Evolutionary conservation across 1,140 invertebrate genomes (phyloP).

Genomic region (Pinna nobilis): DNA sequence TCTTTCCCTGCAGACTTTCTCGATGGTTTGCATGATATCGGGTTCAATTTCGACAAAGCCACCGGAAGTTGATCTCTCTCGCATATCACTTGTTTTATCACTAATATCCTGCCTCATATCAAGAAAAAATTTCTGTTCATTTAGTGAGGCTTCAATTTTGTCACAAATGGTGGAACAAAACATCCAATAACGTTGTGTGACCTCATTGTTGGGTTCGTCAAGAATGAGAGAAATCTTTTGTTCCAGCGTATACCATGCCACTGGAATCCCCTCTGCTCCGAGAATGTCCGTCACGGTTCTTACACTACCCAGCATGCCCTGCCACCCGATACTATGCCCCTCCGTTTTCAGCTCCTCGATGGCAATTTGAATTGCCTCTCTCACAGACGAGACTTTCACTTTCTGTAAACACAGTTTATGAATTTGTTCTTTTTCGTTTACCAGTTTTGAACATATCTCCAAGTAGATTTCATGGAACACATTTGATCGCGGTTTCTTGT

Average conservation of each 20-base stretch:
- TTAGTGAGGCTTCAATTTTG: slow-evolving; percentile 24
- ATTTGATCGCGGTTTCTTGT: slow-evolving; percentile 15
- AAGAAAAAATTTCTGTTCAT: slow-evolving; percentile 18
- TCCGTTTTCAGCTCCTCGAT: slow-evolving; percentile 32
- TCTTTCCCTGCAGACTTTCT: neutral
- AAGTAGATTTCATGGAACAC: slow-evolving; percentile 40
- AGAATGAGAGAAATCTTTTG: slow-evolving; percentile 28
- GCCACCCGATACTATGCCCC: slow-evolving; percentile 23
- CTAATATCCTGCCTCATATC: neutral
- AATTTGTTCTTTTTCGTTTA: slow-evolving; percentile 33
- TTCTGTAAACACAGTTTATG: slow-evolving; percentile 31
- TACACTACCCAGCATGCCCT: slow-evolving; percentile 17
- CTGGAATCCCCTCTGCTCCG: slow-evolving; percentile 24
- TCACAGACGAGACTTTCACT: slow-evolving; percentile 40
- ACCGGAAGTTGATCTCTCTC: neutral
- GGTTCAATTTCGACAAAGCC: slow-evolving; percentile 29
- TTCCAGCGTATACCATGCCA: slow-evolving; percentile 36
- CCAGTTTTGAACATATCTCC: slow-evolving; percentile 23
- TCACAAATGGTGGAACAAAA: slow-evolving; percentile 19
- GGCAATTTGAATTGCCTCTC: slow-evolving; percentile 35
- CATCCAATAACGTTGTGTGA: neutral
- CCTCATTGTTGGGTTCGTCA: slow-evolving; percentile 3
- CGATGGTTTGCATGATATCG: neutral
- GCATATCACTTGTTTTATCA: neutral
- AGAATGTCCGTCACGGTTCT: slow-evolving; percentile 27